phyloP scores from a whole-genome alignment of 2,888 invertebrate genomes.

The Exephanes ischioxanthus region DNA sequence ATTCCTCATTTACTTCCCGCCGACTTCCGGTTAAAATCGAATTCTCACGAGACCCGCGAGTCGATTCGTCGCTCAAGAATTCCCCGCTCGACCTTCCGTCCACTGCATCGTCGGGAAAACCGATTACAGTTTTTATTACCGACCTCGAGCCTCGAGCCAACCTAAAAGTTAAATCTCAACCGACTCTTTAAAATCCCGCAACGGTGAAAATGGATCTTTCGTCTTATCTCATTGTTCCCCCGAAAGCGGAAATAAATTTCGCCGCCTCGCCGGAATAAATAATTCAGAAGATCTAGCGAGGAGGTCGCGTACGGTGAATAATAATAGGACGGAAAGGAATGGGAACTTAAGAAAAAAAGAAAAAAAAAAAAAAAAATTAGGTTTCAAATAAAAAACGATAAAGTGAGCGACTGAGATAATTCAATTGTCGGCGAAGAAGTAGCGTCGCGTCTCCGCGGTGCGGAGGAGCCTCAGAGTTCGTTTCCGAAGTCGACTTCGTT shows the following conservation, averaged over 20 bases:
- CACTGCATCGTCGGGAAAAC: too few relatives aligned
- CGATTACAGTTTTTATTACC: not conserved
- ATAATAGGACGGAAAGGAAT: not conserved
- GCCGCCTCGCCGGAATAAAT: not conserved
- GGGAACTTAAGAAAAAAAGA: conserved; percentile 3
- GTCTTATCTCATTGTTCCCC: not conserved
- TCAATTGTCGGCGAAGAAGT: conserved; percentile 53
- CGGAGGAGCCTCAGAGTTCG: conserved; percentile 20
- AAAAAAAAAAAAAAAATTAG: not conserved
- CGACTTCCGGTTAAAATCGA: too few relatives aligned
- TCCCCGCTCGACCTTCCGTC: too few relatives aligned
- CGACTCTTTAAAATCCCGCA: not conserved
- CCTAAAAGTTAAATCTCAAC: not conserved
- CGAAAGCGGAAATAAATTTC: conserved; percentile 23
- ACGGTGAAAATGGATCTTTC: not conserved
- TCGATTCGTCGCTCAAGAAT: too few relatives aligned
- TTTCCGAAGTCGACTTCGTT: conserved; percentile 6
- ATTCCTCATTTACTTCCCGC: too few relatives aligned
- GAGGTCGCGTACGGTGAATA: conserved; percentile 16
- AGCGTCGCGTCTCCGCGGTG: conserved; percentile 29
- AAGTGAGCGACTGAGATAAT: conserved; percentile 46
- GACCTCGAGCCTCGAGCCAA: not conserved
- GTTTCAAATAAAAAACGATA: not conserved
- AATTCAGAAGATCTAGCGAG: not conserved
- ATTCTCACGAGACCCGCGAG: too few relatives aligned